phyloP scores from a whole-genome alignment of 2,113 vertebrate species.

The Petrocephalus microphthalmus region DNA sequence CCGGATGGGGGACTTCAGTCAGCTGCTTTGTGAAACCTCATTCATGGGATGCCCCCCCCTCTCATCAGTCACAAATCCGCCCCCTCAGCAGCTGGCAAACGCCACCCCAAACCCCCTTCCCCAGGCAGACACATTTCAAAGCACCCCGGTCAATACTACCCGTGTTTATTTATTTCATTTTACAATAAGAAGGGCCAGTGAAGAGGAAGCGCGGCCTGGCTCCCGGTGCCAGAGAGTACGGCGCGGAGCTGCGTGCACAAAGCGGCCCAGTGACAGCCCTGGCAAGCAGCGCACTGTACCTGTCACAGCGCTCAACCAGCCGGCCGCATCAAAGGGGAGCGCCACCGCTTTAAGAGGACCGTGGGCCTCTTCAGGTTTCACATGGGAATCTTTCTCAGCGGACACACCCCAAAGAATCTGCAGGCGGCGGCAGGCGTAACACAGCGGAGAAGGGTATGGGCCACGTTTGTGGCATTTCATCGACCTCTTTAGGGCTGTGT shows the following conservation, averaged over 20 bases:
- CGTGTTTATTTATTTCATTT: neutral
- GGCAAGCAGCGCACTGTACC: conserved; percentile 21
- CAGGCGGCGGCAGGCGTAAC: neutral
- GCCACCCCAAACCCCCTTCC: neutral
- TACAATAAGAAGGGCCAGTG: conserved; percentile 39
- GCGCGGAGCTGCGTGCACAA: conserved; percentile 33
- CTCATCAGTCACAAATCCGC: neutral
- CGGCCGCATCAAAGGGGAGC: neutral
- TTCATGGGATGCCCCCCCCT: neutral
- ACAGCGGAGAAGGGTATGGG: neutral
- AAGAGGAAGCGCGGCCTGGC: conserved; percentile 51
- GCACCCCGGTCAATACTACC: neutral
- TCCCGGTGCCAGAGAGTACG: conserved; percentile 41
- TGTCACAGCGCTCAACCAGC: conserved; percentile 31
- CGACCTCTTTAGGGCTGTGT: neutral
- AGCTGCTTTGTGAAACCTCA: neutral
- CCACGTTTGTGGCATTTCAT: neutral
- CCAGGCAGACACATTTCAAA: neutral
- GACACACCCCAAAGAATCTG: neutral
- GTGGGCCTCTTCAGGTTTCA: neutral
- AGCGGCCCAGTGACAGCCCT: conserved; percentile 17
- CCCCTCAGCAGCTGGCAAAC: neutral
- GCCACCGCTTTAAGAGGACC: neutral
- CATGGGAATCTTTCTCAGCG: neutral
- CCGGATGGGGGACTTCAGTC: neutral